phyloP scores from a whole-genome alignment of 2,888 invertebrate genomes.

The Encarsia formosa region DNA sequence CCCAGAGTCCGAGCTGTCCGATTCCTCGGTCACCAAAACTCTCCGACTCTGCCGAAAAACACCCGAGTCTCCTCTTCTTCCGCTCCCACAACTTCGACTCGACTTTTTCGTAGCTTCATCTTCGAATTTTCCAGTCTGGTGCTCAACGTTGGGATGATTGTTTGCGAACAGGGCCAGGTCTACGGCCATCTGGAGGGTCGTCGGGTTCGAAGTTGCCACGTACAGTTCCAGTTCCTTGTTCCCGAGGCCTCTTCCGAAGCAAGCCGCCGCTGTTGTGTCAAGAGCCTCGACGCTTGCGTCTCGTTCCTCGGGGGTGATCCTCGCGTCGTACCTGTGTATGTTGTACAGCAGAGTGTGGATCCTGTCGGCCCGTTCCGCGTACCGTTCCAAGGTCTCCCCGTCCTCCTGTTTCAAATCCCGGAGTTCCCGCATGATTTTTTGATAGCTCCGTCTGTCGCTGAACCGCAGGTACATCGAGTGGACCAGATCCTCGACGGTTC shows the following conservation, averaged over 20 bases:
- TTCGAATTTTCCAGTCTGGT: too few species aligned
- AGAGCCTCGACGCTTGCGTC: background rate
- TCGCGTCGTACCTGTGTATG: slow-evolving; percentile 1
- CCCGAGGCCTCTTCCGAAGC: slow-evolving; percentile 11
- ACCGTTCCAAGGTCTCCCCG: slow-evolving; percentile 3
- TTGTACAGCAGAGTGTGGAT: background rate
- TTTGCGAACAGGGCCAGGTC: background rate
- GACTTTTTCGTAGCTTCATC: background rate
- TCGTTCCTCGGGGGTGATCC: background rate
- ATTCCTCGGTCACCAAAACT: background rate
- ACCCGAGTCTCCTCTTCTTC: background rate
- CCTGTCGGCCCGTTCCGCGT: slow-evolving; percentile 2
- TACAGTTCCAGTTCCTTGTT: slow-evolving; percentile 10
- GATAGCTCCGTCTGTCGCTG: slow-evolving; percentile 2
- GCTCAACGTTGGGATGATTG: background rate
- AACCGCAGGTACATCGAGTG: background rate
- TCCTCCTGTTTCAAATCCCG: background rate
- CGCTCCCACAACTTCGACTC: background rate
- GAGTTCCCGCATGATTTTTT: slow-evolving; percentile 1
- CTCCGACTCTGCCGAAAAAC: background rate
- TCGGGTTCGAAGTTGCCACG: slow-evolving; percentile 3
- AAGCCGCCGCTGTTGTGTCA: slow-evolving; percentile 5
- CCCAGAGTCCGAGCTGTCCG: background rate
- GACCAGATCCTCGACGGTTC: slow-evolving; percentile 7
- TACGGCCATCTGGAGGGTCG: slow-evolving; percentile 10